Conservation (phyloP, 2,797 vertebrate genomes). For the Notolepis coatsorum region DNA sequence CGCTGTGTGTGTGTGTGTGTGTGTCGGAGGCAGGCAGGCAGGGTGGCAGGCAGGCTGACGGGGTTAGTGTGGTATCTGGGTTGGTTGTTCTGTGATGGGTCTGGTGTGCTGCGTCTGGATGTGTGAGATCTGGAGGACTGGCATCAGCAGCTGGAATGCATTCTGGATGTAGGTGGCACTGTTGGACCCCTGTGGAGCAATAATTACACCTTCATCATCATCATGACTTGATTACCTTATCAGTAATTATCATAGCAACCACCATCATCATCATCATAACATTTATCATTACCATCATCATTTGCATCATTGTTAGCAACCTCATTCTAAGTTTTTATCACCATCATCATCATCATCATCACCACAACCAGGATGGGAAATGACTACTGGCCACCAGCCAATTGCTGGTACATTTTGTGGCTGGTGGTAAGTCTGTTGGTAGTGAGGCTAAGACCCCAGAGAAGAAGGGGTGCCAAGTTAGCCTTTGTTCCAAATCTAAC, state of each 20-base stretch:
- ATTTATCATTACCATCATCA: slow-evolving; percentile 2
- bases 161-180: slow-evolving; percentile 93
- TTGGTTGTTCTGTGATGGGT: slow-evolving; percentile 49
- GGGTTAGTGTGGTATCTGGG: slow-evolving; percentile 51
- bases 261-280: too few species aligned
- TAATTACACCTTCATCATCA: slow-evolving; percentile 20
- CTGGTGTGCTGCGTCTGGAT: slow-evolving; percentile 80
- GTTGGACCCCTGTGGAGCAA: slow-evolving; percentile 87
- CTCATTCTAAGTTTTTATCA: too few species aligned
- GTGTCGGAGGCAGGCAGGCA: slow-evolving; percentile 20
- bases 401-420: too few species aligned
- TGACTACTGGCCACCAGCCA: too few species aligned
- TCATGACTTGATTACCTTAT: too few species aligned
- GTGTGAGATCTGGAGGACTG: slow-evolving; percentile 92
- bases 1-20: slow-evolving; percentile 10
- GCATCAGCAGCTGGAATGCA: slow-evolving; percentile 94
- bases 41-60: slow-evolving; percentile 30
- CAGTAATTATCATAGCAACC: too few species aligned
- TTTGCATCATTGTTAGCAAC: too few species aligned
- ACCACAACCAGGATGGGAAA: too few species aligned
- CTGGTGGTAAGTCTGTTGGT: too few species aligned
- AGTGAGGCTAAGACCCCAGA: too few species aligned
- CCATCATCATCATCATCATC: slow-evolving; percentile 3
- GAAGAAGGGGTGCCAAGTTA: too few species aligned
- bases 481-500: too few species aligned